Evolutionary conservation across 2,888 invertebrate genomes (phyloP), one percentile per base, ranked within the genome.

Genomic region (Dasypogon diadema): DNA sequence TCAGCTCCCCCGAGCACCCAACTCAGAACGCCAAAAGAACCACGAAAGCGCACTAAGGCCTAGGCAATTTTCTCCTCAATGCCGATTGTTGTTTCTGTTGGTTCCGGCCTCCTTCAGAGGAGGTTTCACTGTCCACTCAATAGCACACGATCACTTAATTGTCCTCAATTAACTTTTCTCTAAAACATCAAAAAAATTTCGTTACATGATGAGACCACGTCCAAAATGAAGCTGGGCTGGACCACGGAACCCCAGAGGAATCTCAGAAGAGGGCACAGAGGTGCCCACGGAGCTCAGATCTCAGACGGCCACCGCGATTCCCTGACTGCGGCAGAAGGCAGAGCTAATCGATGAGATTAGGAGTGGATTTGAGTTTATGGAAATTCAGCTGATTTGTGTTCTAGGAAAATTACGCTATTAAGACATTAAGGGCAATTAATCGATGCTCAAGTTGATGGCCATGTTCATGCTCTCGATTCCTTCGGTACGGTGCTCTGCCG

Each of bases 381-480:
- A 75, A 68, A 75, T 75, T 75, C 54, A 37, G 70, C 56, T 70
- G 56, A 75, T 68, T 55, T 54, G 55, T 56, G 68, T 76, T 76
- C 76, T 76, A 76, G 72, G 76, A 76, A 75, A 70, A 76, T 76
- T 46, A 60, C 70, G 30, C 58, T 72, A 72, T 76, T 76, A 72
- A 76, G 60, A 76, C 55, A 60, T 76, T 76, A 76, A 70, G 70
- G 60, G 58, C 72, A 76, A 76, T 76, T 76, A 76, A 76, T 76
- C 72, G 72, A 76, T 76, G 76, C 48, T 58, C 72, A 70, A 60
- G 75, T 68, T 56, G 68, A 68, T 68, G 68, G 70, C 54, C 70
- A 54, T 26, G 21, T 34, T 54, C 48, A 24, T 65, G 65, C 48
- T 46, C 65, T 56, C 14, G 22, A 56, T 56, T 22, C 42, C 60